Evolutionary conservation across 1,140 invertebrate genomes (phyloP), one percentile per base, ranked within the genome.

Genomic region (Spodoptera frugiperda): DNA sequence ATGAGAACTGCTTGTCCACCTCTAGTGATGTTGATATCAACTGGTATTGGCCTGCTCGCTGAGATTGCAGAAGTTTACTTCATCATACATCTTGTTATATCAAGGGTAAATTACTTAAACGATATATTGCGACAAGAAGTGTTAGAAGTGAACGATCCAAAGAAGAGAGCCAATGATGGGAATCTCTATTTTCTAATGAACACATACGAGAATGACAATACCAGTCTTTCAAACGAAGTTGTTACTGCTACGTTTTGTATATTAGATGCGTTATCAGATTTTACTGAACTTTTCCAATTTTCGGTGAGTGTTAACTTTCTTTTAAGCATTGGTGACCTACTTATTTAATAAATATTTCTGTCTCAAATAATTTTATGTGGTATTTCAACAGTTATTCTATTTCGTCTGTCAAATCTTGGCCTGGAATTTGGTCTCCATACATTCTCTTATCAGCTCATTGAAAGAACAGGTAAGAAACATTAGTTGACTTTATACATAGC

Each of bases 251-350:
- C 83, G 12, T 59, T 75, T 61, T 55, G 79, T 51, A 79, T 87
- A 44, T 63, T 85, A 15, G 78, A 82, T 39, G 33, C 61, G 8
- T 73, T 82, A 19, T 21, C 65, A 25, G 81, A 85, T 68, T 78
- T 84, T 51, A 73, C 79, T 21, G 53, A 79, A n/a, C 57, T 85
- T 33, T 85, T 77, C 61, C 83, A 87, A 49, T 79, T 83, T 54
- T 77, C 81, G 68, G 88, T 88, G 80, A 80, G 80, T 78, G n/a
- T 14, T 63, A 39, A 1, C 33, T 39, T 39, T 63, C n/a, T 12
- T n/a, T 49, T 14, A 51, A 3, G 19, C 9, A 14, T 57, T 51
- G 30, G n/a, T 44, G 10, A 15, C 19, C n/a, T n/a, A n/a, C n/a
- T n/a, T n/a, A n/a, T n/a, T 4, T 12, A 14, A 46, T 25, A 30